Conservation (phyloP, 2,113 vertebrate genomes). For the Cercocebus atys region DNA sequence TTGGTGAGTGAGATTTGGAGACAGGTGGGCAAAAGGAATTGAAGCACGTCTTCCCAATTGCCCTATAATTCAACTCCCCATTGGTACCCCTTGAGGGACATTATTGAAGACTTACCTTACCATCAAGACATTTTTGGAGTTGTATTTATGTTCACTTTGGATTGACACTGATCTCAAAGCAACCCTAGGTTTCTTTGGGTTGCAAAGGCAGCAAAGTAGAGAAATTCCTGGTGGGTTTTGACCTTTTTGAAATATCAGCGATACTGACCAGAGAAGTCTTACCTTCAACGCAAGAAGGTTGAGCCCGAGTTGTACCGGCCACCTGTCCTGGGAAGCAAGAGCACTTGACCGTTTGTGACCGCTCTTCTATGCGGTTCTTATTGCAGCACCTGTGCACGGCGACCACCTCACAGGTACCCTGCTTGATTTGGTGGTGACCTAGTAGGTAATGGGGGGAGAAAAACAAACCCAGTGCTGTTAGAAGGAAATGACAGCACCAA, state of each 20-base stretch:
- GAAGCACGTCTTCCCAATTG: neutral
- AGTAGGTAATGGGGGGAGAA: neutral
- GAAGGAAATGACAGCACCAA: neutral
- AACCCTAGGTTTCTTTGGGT: neutral
- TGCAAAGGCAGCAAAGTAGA: conserved; percentile 57
- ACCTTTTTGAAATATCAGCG: neutral
- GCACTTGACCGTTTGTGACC: conserved; percentile 97
- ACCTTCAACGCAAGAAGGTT: conserved; percentile 98
- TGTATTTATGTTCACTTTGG: neutral
- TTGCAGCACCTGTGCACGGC: conserved; percentile 97
- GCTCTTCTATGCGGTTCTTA: conserved; percentile 97
- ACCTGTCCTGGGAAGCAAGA: conserved; percentile 98
- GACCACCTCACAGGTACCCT: conserved; percentile 97
- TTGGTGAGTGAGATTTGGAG: neutral
- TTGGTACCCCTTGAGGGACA: neutral
- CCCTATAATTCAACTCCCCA: neutral
- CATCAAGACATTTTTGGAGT: neutral
- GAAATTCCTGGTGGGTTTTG: conserved; percentile 7
- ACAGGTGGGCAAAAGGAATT: neutral
- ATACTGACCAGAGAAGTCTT: conserved; percentile 63
- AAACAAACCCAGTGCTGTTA: neutral
- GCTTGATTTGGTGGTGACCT: conserved; percentile 95
- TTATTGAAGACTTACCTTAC: neutral
- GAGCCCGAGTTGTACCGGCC: conserved; percentile 93
- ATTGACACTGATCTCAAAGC: neutral